Base-by-base conservation (phyloP, 1,140 invertebrate species). In the Calycopis cecrops region DNA sequence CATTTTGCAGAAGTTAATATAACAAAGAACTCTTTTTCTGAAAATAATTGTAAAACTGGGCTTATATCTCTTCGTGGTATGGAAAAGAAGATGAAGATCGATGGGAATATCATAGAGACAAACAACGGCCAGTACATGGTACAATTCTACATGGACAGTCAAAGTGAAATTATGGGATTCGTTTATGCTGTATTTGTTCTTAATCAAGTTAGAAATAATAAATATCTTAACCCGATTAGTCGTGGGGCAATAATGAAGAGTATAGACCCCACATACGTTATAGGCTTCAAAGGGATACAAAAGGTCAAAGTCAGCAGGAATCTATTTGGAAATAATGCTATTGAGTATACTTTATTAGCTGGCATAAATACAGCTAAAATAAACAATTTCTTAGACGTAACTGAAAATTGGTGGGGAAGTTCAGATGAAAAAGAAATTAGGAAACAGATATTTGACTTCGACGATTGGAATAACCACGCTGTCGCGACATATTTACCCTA, bases 401-500 rank as follows among this genome's bases (percentile, higher is more conserved):
- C 89, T 11, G 93, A 98, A 76, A 99, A 99, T 81, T 99, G 96
- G 95, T 99, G 98, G 98, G 98, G 98, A 8, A 93, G 92, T 4
- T 84, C 84, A 3, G 90, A 94, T 52, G 90, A 94, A 38, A 77
- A 76, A 6, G 84, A 89, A 34, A 99, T 99, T 28, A 90, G 92
- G 60, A 90, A 92, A 48, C 91, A 93, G 74, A 98, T 99, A 65
- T 99, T 99, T 82, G 99, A 99, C 88, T 99, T 99, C 88, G 97
- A 99, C 82, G 98, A 99, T 76, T 99, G 98, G 98, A 99, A 99
- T 77, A 97, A 97, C 85, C 98, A 97, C 80, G 97, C 97, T 0
- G 92, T 98, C 35, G 97, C 97, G 0, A 90, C 93, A 14, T 99
- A 94, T 81, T 90, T 92, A 56, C 98, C 98, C 0, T 99, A 93